phyloP scores from a whole-genome alignment of 2,797 vertebrate genomes.

The Enteromius fasciolatus region DNA sequence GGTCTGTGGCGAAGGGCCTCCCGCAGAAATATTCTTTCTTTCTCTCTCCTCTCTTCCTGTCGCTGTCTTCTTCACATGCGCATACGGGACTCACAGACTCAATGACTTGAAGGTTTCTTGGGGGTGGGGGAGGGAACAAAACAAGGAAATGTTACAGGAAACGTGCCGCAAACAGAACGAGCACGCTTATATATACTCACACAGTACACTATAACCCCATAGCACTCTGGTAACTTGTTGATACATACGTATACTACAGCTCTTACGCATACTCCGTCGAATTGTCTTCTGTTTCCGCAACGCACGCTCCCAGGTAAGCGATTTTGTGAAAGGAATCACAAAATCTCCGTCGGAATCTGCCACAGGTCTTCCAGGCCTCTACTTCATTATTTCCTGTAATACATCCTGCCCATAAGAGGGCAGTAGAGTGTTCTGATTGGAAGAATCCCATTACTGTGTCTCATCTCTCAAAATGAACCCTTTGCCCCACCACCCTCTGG shows the following conservation, averaged over 20 bases:
- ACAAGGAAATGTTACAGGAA: neutral
- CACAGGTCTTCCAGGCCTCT: neutral
- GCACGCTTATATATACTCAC: slow-evolving; percentile 53
- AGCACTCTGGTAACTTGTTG: slow-evolving; percentile 20
- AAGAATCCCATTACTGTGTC: slow-evolving; percentile 18
- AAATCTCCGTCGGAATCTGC: slow-evolving; percentile 14
- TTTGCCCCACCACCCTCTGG: neutral
- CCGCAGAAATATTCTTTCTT: slow-evolving; percentile 54
- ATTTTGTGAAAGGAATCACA: slow-evolving; percentile 32
- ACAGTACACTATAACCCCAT: slow-evolving; percentile 43
- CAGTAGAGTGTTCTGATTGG: slow-evolving; percentile 20
- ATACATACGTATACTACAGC: slow-evolving; percentile 48
- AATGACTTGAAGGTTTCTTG: slow-evolving; percentile 44
- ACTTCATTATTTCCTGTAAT: neutral
- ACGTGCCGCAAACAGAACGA: slow-evolving; percentile 19
- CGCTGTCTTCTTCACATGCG: slow-evolving; percentile 50
- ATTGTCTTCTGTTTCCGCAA: slow-evolving; percentile 13
- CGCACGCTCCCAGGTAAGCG: neutral
- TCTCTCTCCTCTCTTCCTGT: slow-evolving; percentile 58
- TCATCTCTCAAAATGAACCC: slow-evolving; percentile 19
- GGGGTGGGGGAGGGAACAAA: slow-evolving; percentile 5
- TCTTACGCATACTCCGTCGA: slow-evolving; percentile 16
- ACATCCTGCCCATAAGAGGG: neutral
- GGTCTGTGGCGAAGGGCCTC: slow-evolving; percentile 59
- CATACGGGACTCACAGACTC: slow-evolving; percentile 48